Evolutionary conservation across 2,113 vertebrate genomes (phyloP).

Genomic region (Melozone crissalis): DNA sequence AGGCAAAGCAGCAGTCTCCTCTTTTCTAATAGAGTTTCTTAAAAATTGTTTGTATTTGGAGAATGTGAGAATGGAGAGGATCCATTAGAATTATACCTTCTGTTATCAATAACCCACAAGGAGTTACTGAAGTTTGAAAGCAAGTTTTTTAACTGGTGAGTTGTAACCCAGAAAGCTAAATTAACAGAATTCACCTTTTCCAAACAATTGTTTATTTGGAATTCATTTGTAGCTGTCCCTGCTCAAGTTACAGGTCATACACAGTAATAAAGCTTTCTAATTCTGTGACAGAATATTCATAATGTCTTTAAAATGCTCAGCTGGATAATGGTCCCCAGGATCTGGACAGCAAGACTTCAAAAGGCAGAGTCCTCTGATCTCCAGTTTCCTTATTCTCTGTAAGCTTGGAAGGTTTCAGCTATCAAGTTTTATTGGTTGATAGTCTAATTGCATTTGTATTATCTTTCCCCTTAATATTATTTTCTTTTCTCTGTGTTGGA

Average conservation of each 20-base stretch:
- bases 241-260: slow-evolving; percentile 12
- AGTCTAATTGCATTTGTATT: slow-evolving; percentile 64
- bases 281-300: slow-evolving; percentile 32
- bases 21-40: neutral
- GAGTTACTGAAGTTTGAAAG: neutral
- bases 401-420: slow-evolving; percentile 58
- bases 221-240: neutral
- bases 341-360: slow-evolving; percentile 48
- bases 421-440: slow-evolving; percentile 62
- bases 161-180: neutral
- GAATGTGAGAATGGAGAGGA: neutral
- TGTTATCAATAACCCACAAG: neutral
- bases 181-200: slow-evolving; percentile 18
- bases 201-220: neutral
- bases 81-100: neutral
- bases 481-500: slow-evolving; percentile 45
- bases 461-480: slow-evolving; percentile 59
- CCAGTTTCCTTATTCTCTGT: slow-evolving; percentile 49
- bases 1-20: neutral
- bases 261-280: slow-evolving; percentile 18
- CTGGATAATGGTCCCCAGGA: slow-evolving; percentile 23
- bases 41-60: neutral
- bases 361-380: slow-evolving; percentile 49
- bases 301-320: slow-evolving; percentile 24
- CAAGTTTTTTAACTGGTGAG: neutral